Conservation (phyloP, 2,888 invertebrate species). For the Phasia obesa region DNA sequence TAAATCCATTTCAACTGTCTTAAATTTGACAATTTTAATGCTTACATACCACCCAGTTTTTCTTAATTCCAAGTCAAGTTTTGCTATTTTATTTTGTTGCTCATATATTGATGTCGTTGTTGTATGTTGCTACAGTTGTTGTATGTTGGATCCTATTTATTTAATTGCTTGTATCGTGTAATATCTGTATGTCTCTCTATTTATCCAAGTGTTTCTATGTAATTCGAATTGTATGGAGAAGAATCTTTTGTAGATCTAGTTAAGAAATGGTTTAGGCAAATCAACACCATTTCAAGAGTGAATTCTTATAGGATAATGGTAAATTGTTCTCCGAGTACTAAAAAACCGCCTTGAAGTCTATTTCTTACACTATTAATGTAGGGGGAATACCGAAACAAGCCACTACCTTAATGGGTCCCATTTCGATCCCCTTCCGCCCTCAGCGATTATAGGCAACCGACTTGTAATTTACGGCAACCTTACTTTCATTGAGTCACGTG, state of each 20-base stretch:
- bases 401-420: too few species aligned
- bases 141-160: conserved; percentile 33
- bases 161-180: conserved; percentile 16
- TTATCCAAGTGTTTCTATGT: conserved; percentile 29
- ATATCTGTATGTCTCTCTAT: conserved; percentile 20
- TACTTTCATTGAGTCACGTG: too few species aligned
- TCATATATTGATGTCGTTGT: conserved; percentile 8
- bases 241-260: conserved; percentile 58
- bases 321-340: too few species aligned
- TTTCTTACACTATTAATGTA: too few species aligned
- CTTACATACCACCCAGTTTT: conserved; percentile 78
- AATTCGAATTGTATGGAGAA: conserved; percentile 27
- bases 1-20: conserved; percentile 80
- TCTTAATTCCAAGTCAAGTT: conserved; percentile 56
- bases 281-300: conserved; percentile 45
- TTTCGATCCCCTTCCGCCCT: too few species aligned
- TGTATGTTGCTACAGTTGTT: conserved; percentile 9
- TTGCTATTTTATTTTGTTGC: conserved; percentile 39
- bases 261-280: conserved; percentile 51
- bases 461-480: too few species aligned
- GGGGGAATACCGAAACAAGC: too few species aligned
- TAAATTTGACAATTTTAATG: conserved; percentile 81
- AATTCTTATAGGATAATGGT: too few species aligned
- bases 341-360: too few species aligned
- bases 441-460: too few species aligned